Evolutionary conservation across 2,888 invertebrate species (phyloP).

Genomic region (Spialia ferax): DNA sequence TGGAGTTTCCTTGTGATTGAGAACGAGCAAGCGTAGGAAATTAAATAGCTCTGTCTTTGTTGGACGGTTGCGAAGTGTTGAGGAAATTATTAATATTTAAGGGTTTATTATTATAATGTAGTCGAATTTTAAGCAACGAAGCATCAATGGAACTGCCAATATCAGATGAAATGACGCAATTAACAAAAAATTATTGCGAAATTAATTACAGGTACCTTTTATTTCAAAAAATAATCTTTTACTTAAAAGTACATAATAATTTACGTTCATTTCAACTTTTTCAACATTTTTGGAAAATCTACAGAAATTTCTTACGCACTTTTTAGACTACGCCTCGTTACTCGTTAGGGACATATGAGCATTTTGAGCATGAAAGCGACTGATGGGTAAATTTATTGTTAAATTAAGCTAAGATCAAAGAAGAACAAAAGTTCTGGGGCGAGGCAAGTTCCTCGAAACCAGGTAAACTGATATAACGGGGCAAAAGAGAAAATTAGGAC

Average conservation of each 20-base stretch:
- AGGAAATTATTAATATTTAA: constrained; percentile 26
- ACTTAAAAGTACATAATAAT: too few relatives aligned
- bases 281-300: too few relatives aligned
- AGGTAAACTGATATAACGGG: not conserved
- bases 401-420: constrained; percentile 1
- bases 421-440: not conserved
- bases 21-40: constrained; percentile 7
- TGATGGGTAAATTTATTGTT: not conserved
- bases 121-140: constrained; percentile 15
- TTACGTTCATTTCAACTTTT: too few relatives aligned
- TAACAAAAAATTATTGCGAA: too few relatives aligned
- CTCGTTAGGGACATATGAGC: too few relatives aligned
- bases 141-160: constrained; percentile 8
- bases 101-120: constrained; percentile 22
- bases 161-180: not conserved
- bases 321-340: too few relatives aligned
- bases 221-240: too few relatives aligned
- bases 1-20: constrained; percentile 15
- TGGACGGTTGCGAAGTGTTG: constrained; percentile 20
- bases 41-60: constrained; percentile 26
- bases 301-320: too few relatives aligned
- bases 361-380: not conserved
- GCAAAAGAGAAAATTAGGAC: constrained; percentile 8
- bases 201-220: too few relatives aligned
- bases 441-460: not conserved